Evolutionary conservation across 2,113 vertebrate species (phyloP), one percentile per base, ranked within the genome.

Genomic region (Ascaphus truei): DNA sequence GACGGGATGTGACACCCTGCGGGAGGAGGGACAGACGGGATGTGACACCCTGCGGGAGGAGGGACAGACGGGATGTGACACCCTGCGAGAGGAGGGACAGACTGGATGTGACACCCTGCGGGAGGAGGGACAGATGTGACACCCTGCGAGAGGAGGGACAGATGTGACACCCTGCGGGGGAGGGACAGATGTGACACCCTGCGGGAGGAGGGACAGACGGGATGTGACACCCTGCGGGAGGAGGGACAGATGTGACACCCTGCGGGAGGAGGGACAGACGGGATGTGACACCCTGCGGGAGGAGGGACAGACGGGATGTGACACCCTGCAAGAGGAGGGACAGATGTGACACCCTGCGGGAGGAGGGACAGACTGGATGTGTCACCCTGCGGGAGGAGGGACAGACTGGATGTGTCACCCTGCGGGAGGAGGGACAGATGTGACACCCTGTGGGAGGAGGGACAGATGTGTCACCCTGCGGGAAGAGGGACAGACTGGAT

Each of bases 351-450:
- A n/a, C n/a, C n/a, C n/a, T n/a, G n/a, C 23, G 3, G 27, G 57
- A 45, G 7, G 23, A 62, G 3, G 18, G 13, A 60, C 65, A 71
- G 23, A 64, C 41, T 29, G 66, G 68, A 58, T 72, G 43, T 47
- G 48, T 76, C 67, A 45, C 11, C 30, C 29, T 23, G 36, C 13
- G 22, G 31, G 36, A 30, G 33, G 20, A 68, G n/a, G 47, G 1
- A 5, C 58, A 62, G 47, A 62, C 23, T 3, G 27, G 57, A 45
- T 11, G 23, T 57, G 3, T 27, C 16, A 60, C 65, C n/a, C n/a
- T n/a, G n/a, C n/a, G n/a, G n/a, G n/a, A n/a, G n/a, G n/a, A n/a
- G n/a, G n/a, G n/a, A n/a, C n/a, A n/a, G n/a, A n/a, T n/a, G n/a
- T 43, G n/a, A 34, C 31, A 34, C 11, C 30, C 29, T 23, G 36